These are phyloP conservation scores for Trichonephila inaurata DNA, from an alignment of 1,140 invertebrate genomes.

Conservation along the genomic window DNA sequence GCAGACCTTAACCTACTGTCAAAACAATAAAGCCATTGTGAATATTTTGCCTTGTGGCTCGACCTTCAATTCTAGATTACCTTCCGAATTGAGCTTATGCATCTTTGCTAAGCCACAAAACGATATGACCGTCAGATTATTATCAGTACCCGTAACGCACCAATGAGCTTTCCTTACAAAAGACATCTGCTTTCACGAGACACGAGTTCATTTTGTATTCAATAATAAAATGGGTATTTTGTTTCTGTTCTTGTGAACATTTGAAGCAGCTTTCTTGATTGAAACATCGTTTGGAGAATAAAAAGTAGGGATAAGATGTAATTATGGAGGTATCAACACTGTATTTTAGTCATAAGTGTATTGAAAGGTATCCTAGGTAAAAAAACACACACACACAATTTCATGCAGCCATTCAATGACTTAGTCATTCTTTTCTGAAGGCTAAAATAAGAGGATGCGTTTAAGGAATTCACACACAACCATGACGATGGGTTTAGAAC, in stretches of 20 bases:
- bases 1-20: slow-evolving; percentile 32
- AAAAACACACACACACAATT: background rate
- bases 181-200: background rate
- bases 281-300: background rate
- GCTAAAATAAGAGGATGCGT: background rate
- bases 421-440: background rate
- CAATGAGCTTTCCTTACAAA: background rate
- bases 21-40: slow-evolving; percentile 32
- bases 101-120: background rate
- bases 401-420: background rate
- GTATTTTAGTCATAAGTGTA: background rate
- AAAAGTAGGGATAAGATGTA: background rate
- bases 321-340: background rate
- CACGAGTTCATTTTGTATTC: background rate
- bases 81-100: background rate
- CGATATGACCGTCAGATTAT: slow-evolving; percentile 28
- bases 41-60: slow-evolving; percentile 8
- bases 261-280: background rate
- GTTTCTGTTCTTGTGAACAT: background rate
- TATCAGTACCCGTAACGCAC: slow-evolving; percentile 37
- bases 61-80: slow-evolving; percentile 1
- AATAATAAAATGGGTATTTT: background rate
- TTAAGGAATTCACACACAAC: background rate
- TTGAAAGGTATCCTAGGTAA: background rate
- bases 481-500: no score